phyloP scores from a whole-genome alignment of 1,140 invertebrate species.

The Brachionus manjavacas region DNA sequence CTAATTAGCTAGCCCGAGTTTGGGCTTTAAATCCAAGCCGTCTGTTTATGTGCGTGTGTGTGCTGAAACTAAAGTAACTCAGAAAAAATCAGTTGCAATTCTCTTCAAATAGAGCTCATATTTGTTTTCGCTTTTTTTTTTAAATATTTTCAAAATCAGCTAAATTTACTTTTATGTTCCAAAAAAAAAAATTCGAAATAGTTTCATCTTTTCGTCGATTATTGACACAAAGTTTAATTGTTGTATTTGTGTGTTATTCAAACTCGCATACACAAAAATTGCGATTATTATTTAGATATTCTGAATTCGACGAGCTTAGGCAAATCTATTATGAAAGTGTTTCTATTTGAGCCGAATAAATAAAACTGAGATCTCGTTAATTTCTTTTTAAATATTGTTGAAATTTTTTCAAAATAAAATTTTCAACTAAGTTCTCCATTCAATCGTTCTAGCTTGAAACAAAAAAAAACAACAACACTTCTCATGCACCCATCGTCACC shows the following conservation, averaged over 20 bases:
- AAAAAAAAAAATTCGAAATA: conserved; percentile 15
- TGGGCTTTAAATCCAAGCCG: background rate
- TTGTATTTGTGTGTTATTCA: conserved; percentile 21
- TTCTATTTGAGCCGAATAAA: conserved; percentile 14
- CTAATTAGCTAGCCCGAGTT: background rate
- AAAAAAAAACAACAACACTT: too few relatives aligned
- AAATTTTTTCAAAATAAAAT: background rate
- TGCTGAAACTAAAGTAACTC: conserved; percentile 32
- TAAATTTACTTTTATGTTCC: conserved; percentile 14
- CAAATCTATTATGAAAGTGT: conserved; percentile 19
- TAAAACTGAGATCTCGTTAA: conserved; percentile 7
- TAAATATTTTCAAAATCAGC: conserved; percentile 16
- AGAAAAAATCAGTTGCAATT: background rate
- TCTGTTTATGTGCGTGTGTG: conserved; percentile 17
- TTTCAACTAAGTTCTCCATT: background rate
- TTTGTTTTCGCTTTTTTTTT: conserved; percentile 29
- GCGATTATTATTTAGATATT: conserved; percentile 26
- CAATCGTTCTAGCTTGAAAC: background rate
- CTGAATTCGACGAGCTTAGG: background rate
- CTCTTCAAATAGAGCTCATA: background rate
- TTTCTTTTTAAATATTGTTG: conserved; percentile 16
- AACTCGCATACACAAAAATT: background rate
- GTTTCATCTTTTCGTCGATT: conserved; percentile 30
- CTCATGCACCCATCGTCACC: background rate
- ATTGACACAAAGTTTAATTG: conserved; percentile 24